Evolutionary conservation across 2,888 invertebrate genomes (phyloP), one percentile per base, ranked within the genome.

Genomic region (Agrochola lychnidis): DNA sequence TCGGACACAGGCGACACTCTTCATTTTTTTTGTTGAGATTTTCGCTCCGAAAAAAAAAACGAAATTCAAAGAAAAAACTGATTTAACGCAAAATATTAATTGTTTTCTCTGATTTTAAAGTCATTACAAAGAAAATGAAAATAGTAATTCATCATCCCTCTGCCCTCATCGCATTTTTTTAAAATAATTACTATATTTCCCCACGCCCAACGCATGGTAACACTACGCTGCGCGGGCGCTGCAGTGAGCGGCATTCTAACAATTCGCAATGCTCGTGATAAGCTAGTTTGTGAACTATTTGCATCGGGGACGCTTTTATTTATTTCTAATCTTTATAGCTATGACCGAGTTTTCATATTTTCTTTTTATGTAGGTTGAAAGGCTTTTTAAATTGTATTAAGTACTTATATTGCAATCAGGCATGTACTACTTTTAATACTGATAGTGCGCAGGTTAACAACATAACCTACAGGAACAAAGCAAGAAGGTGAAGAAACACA

Each of bases 201-300:
- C 4, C 1, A 25, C 12, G 16, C 19, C 9, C 9, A 0, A 83
- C 53, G 14, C 62, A 64, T 89, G 86, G 87, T 36, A 67, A 80
- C 82, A 59, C 68, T 79, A 82, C 12, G 19, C 36, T 16, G 70
- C 76, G 87, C 79, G 63, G 71, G 77, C 79, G 88, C 85, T 67
- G 83, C 73, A 76, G 78, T 72, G 78, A 87, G 73, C 77, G 85
- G 89, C 80, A 88, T 86, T 76, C 78, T 68, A 88, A 78, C 85
- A 80, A 88, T 87, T 74, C 66, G 79, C 78, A 78, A 78, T 70
- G 74, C 75, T 84, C 86, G 76, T 78, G 85, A 88, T 88, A 88
- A 78, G 78, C 73, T 69, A 79, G 78, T 76, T 80, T 74, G 78
- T 83, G 76, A 67, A 88, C 69, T 69, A 88, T 70, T 84, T 87